Conservation (phyloP, 92 coral and sea anemone genomes). For the Umimayanthus kanabou region DNA sequence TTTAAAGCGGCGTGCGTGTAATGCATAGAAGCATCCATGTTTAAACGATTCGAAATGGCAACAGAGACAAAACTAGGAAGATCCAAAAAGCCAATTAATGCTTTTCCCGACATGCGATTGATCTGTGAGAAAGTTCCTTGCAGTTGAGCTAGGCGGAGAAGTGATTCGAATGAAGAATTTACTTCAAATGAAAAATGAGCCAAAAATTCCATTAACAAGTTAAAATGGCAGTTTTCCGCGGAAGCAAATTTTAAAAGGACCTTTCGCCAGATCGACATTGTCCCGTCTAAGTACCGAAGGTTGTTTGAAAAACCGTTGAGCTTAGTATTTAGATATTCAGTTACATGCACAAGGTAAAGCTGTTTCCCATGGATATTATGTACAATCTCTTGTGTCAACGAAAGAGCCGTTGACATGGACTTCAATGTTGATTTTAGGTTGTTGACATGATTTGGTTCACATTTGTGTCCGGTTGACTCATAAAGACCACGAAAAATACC, state of each 20-base stretch:
- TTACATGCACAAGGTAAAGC: slow-evolving; percentile 9
- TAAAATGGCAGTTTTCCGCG: slow-evolving; percentile 3
- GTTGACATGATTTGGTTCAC: slow-evolving; percentile 41
- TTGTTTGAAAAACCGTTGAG: not conserved
- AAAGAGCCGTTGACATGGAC: slow-evolving; percentile 22
- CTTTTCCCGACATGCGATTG: not conserved
- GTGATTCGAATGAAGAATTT: slow-evolving; percentile 24
- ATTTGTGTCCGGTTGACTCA: slow-evolving; percentile 39
- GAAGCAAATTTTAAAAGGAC: slow-evolving; percentile 17
- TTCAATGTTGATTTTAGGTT: slow-evolving; percentile 44
- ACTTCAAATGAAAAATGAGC: slow-evolving; percentile 45
- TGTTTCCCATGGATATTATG: slow-evolving; percentile 21
- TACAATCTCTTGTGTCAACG: not conserved
- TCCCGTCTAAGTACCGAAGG: slow-evolving; percentile 9
- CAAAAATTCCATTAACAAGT: slow-evolving; percentile 26
- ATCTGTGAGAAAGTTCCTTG: slow-evolving; percentile 40
- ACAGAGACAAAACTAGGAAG: slow-evolving; percentile 31
- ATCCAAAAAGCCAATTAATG: slow-evolving; percentile 5
- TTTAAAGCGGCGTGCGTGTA: slow-evolving; percentile 20
- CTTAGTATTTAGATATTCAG: slow-evolving; percentile 46
- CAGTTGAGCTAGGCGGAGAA: slow-evolving; percentile 30
- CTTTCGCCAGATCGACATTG: slow-evolving; percentile 40
- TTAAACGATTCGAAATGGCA: not conserved
- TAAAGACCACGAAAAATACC: slow-evolving; percentile 25
- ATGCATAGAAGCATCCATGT: not conserved